These are phyloP conservation scores for Ancistrus triradiatus DNA, from an alignment of 2,113 vertebrate genomes.

Conservation along the genomic window DNA sequence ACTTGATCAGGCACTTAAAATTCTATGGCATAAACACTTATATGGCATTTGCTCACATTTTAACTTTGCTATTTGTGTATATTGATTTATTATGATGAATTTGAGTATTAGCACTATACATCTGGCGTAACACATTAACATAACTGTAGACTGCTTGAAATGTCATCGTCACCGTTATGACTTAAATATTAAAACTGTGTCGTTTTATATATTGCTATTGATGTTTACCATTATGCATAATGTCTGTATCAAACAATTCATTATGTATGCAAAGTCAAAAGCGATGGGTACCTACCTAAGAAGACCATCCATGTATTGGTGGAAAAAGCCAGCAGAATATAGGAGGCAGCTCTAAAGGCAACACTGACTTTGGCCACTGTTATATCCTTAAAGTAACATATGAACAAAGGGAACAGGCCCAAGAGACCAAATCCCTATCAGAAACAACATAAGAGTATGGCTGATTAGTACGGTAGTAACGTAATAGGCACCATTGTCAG, in stretches of 20 bases:
- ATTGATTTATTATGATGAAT: too few relatives aligned
- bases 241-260: too few relatives aligned
- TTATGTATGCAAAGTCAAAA: too few relatives aligned
- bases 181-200: neutral
- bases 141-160: too few relatives aligned
- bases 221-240: neutral
- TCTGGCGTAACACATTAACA: too few relatives aligned
- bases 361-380: constrained; percentile 51
- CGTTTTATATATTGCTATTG: neutral
- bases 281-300: constrained; percentile 42
- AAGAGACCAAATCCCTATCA: constrained; percentile 50
- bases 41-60: too few relatives aligned
- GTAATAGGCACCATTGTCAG: neutral
- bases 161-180: neutral
- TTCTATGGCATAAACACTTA: too few relatives aligned
- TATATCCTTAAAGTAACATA: constrained; percentile 47
- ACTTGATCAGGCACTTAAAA: too few relatives aligned
- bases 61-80: too few relatives aligned
- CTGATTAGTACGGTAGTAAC: too few relatives aligned
- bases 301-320: constrained; percentile 59
- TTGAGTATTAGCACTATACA: too few relatives aligned
- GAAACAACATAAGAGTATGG: too few relatives aligned
- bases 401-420: constrained; percentile 50
- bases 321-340: constrained; percentile 51
- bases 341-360: constrained; percentile 40